A percentile compares a stretch with the other conserved stretches of the same genome.
Evolutionary conservation across 1,140 invertebrate species (phyloP).

Genomic region (Listronotus oregonensis): DNA sequence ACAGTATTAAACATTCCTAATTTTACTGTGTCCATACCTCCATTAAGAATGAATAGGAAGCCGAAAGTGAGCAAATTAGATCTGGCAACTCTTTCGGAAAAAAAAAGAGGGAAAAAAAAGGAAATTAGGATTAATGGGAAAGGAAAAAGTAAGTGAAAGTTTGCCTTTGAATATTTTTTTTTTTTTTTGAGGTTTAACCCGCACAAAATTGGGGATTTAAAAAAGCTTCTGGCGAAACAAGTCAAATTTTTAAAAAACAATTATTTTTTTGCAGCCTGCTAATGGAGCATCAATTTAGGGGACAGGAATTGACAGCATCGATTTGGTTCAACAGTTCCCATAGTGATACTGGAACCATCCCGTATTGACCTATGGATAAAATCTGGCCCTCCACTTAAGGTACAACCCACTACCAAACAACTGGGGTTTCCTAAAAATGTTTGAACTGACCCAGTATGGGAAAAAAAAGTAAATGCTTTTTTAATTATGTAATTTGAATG

Average conservation of each 20-base stretch:
- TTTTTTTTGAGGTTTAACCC: too few relatives aligned
- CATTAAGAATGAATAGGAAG: slow-evolving; percentile 42
- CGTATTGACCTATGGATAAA: slow-evolving; percentile 47
- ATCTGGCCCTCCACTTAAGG: slow-evolving; percentile 45
- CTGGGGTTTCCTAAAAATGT: slow-evolving; percentile 47
- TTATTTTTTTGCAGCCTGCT: slow-evolving; percentile 19
- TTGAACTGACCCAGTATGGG: slow-evolving; percentile 46
- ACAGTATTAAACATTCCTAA: slow-evolving; percentile 50
- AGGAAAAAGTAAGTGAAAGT: not conserved
- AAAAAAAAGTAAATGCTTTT: slow-evolving; percentile 47
- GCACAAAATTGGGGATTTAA: too few relatives aligned
- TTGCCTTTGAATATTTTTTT: too few relatives aligned
- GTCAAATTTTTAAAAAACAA: too few relatives aligned
- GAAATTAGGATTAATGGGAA: not conserved
- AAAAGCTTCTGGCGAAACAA: too few relatives aligned
- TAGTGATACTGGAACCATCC: slow-evolving; percentile 44
- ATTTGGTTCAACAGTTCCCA: slow-evolving; percentile 6
- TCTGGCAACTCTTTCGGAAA: slow-evolving; percentile 43
- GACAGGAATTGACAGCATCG: slow-evolving; percentile 27
- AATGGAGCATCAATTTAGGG: slow-evolving; percentile 26
- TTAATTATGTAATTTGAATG: too few relatives aligned
- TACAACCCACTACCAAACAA: slow-evolving; percentile 40
- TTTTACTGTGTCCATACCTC: slow-evolving; percentile 34
- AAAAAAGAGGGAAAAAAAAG: slow-evolving; percentile 22
- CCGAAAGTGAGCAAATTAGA: slow-evolving; percentile 52